A percentile compares a stretch with the other conserved stretches of the same genome.
Evolutionary conservation across 2,888 invertebrate genomes (phyloP).

Genomic region (Troides oblongomaculatus): DNA sequence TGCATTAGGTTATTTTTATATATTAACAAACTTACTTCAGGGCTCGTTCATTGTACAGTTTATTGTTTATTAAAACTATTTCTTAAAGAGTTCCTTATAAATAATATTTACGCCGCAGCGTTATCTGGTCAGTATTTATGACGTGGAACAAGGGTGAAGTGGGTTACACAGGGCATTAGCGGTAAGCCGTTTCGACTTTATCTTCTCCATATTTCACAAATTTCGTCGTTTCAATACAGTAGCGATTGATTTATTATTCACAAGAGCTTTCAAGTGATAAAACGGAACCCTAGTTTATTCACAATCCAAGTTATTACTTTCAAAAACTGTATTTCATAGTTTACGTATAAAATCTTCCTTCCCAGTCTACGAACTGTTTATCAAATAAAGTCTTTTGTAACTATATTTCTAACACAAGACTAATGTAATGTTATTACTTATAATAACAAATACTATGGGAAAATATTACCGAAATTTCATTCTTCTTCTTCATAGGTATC

Average conservation of each 20-base stretch:
- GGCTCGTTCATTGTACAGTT: not conserved
- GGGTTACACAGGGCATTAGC: slow-evolving; percentile 53
- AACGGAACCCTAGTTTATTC: not conserved
- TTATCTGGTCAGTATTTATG: slow-evolving; percentile 66
- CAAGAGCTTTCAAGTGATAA: slow-evolving; percentile 20
- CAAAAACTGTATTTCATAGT: not conserved
- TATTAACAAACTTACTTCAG: not conserved
- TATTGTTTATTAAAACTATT: not conserved
- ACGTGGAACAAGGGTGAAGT: slow-evolving; percentile 51
- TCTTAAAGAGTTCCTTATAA: not conserved
- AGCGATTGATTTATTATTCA: slow-evolving; percentile 35
- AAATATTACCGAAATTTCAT: too few species aligned
- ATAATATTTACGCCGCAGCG: slow-evolving; percentile 50
- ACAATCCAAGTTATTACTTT: not conserved
- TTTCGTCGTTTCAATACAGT: slow-evolving; percentile 47
- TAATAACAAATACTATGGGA: too few species aligned
- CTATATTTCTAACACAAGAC: too few species aligned
- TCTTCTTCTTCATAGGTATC: too few species aligned
- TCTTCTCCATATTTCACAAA: slow-evolving; percentile 53
- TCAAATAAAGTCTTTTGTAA: too few species aligned
- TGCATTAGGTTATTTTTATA: too few species aligned
- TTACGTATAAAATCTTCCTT: too few species aligned
- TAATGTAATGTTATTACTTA: too few species aligned
- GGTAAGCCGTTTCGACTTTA: slow-evolving; percentile 56
- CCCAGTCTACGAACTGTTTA: too few species aligned